These are phyloP conservation scores for Corythornis cristatus DNA, from an alignment of 2,113 vertebrate genomes.

Conservation along the genomic window DNA sequence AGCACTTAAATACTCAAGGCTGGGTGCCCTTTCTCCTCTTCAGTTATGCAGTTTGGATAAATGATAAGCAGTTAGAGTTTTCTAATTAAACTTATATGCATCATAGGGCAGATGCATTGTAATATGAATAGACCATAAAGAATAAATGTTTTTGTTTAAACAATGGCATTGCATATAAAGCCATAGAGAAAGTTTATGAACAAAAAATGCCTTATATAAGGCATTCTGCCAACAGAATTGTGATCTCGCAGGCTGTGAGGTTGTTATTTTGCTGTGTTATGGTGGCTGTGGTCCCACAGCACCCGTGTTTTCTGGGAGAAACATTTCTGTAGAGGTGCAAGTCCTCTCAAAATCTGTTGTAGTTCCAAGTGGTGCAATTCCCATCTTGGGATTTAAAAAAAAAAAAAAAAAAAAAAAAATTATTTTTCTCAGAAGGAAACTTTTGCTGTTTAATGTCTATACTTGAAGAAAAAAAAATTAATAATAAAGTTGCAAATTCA, in stretches of 20 bases:
- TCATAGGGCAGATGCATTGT: slow-evolving; percentile 51
- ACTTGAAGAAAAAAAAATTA: not conserved
- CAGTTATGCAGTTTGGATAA: slow-evolving; percentile 43
- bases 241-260: not conserved
- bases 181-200: not conserved
- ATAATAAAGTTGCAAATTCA: not conserved
- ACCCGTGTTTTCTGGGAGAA: not conserved
- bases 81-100: slow-evolving; percentile 67
- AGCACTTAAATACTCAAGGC: slow-evolving; percentile 25
- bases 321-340: not conserved
- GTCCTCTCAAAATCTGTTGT: not conserved
- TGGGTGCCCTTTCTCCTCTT: slow-evolving; percentile 48
- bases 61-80: slow-evolving; percentile 60
- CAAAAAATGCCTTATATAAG: not conserved
- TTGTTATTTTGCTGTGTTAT: not conserved
- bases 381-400: not conserved
- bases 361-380: not conserved
- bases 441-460: not conserved
- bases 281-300: not conserved
- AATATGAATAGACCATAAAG: slow-evolving; percentile 55
- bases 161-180: slow-evolving; percentile 23
- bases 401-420: not conserved
- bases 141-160: slow-evolving; percentile 61
- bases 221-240: not conserved
- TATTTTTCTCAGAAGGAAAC: not conserved